phyloP scores from a whole-genome alignment of 2,888 invertebrate species.

The Euplagia quadripunctaria region DNA sequence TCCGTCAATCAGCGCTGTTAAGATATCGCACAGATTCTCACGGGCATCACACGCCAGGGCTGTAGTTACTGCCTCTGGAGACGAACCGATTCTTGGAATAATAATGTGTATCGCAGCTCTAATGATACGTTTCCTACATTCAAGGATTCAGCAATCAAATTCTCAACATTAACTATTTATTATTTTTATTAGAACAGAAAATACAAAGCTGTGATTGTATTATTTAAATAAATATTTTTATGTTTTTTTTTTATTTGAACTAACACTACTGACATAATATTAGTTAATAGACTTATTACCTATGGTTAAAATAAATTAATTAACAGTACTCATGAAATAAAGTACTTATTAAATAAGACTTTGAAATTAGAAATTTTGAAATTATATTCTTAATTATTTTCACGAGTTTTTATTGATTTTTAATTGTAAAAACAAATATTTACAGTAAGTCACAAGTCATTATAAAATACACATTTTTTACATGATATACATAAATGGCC shows the following conservation, averaged over 20 bases:
- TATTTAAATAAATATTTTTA: background rate
- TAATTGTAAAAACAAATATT: background rate
- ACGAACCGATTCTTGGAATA: slow-evolving; percentile 73
- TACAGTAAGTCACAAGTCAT: background rate
- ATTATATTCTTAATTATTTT: too few relatives aligned
- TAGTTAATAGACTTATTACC: too few relatives aligned
- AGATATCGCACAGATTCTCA: slow-evolving; percentile 77
- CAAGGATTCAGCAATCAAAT: slow-evolving; percentile 56
- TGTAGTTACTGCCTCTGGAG: slow-evolving; percentile 55
- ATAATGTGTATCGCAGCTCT: slow-evolving; percentile 66
- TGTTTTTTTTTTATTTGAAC: background rate
- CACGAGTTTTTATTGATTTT: background rate
- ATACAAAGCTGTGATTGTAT: background rate
- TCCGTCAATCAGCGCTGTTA: slow-evolving; percentile 46
- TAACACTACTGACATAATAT: background rate
- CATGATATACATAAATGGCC: too few relatives aligned
- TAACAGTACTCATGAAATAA: background rate
- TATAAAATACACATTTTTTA: too few relatives aligned
- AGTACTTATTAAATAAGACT: too few relatives aligned
- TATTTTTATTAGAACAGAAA: slow-evolving; percentile 31
- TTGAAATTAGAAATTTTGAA: too few relatives aligned
- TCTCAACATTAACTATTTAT: slow-evolving; percentile 37
- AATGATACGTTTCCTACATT: slow-evolving; percentile 70
- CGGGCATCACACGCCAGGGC: slow-evolving; percentile 63
- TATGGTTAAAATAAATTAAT: background rate